Base-by-base conservation (phyloP, 2,113 vertebrate genomes). In the Struthidea cinerea region DNA sequence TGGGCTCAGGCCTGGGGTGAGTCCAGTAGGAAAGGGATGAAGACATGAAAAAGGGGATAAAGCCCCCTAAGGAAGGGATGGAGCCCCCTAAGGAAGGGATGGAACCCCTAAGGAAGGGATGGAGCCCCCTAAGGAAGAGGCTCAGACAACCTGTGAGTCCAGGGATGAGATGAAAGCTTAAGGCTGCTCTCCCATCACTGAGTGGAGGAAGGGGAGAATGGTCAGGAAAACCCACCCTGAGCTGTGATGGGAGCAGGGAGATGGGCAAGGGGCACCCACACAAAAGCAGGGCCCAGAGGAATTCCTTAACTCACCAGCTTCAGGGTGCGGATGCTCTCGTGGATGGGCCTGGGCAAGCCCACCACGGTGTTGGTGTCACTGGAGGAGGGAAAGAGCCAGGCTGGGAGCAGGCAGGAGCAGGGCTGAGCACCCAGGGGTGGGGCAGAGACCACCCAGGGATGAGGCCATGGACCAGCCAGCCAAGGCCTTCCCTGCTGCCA, bases 341-440 rank as follows among this genome's bases (percentile, higher is more conserved):
- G 99, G 97, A 99, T 99, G 26, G 99, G 99, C 82, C 99, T 97
- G 85, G 99, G 99, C 95, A 99, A 97, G 14, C 99, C 99, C 83
- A 99, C 99, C 77, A 99, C 98, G 0, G 99, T 99, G 89, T 99
- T 98, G 19, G 99, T 99, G 89, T 99, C 99, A 97, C 99, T 99
- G 94, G 20, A 95, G 67, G 78, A 95, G 59, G 30, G 59, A 90
- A 94, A 55, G 94, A 97, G 92, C 20, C n/a, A 50, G 64, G 80
- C 55, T 92, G 91, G 67, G 65, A 3, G 50, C 23, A 57, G 52
- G 74, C 47, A 55, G 75, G 32, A 82, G 41, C 52, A 60, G 64
- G 70, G 24, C 67, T 13, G 49, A 73, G 73, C 86, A 55, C n/a
- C 59, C 75, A 27, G 0, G 6, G 42, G 15, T 10, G 10, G 47